Evolutionary conservation across 2,113 vertebrate genomes (phyloP), one percentile per base, ranked within the genome.

Genomic region (Aplodontia rufa): DNA sequence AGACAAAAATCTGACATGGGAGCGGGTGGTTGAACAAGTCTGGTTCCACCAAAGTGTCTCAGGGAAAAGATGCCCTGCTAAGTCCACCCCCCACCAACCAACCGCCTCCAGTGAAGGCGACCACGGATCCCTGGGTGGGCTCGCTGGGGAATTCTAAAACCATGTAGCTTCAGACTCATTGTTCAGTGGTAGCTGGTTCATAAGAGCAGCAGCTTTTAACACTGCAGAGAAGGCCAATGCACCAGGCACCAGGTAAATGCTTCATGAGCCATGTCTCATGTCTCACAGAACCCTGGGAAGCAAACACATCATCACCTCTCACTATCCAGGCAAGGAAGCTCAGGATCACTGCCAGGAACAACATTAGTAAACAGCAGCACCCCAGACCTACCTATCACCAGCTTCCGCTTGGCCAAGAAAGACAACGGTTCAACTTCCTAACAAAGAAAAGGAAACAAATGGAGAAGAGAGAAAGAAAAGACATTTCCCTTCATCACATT

Each of bases 221-320:
- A 12, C 35, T 11, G 24, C 28, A 24, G 60, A 64, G 94, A 51
- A 47, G n/a, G 28, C 26, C 49, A 17, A 89, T 17, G 6, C 8
- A n/a, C 45, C 37, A 42, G 72, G 66, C 58, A 5, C 69, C 12
- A 24, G 9, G 42, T n/a, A 1, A 2, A 28, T 1, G 13, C 20
- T 2, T 28, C 17, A 6, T 0, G 13, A 74, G 93, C 72, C 26
- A 0, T 0, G 5, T 13, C 69, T 3, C 58, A 5, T 3, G 4
- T 6, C 28, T 30, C 14, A 0, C 6, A 30, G 1, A n/a, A 74
- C 80, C 80, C 42, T 1, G 10, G 11, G 74, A 45, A 20, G 81
- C 37, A 37, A 35, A 47, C 35, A 37, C 20, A 26, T 62, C 53
- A 14, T n/a, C 28, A 8, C 1, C 90, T 37, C 35, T 16, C 51